Base-by-base conservation (phyloP, 2,888 invertebrate species). In the Ornithoptera priamus region DNA sequence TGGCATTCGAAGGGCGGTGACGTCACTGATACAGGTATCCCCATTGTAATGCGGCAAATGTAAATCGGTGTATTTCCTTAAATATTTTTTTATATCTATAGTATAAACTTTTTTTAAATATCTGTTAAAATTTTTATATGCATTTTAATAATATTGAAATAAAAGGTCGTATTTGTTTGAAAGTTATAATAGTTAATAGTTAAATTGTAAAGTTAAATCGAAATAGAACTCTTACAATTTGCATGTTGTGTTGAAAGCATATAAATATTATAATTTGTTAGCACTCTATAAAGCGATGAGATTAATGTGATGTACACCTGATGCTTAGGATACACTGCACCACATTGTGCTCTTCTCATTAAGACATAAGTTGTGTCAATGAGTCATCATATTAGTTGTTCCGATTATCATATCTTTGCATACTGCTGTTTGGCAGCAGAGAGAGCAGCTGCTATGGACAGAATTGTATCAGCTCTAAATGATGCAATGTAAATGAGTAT, bases 1-100 rank as follows among this genome's bases (percentile, higher is more conserved):
- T 79, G 88, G 89, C 80, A 89, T 89, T 81, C 81, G 87, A 89
- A 89, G 89, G 89, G 83, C 85, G 83, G 71, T 90, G 89, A 89
- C 89, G 90, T 89, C 86, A 89, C 74, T 72, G 76, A 77, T 75
- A 75, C 81, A 85, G 86, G 86, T 86, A 87, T 81, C 75, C 79
- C 74, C 68, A 56, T 73, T 79, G 75, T 79, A 84, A 81, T 81
- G 58, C 65, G 72, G 58, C 71, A 60, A 71, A 39, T 30, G 73
- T 67, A 79, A 72, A 83, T 82, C 85, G 87, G 86, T 68, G 39
- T 36, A 20, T 59, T 63, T 42, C 17, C n/a, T 61, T n/a, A 12
- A 12, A 39, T 20, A 30, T 61, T 36, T 60, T 60, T 36, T 61
- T n/a, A 20, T 18, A 12, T n/a, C 6, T 36, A 8, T 10, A 6